Percentiles rank a stretch among this genome's conserved stretches.
Conservation (phyloP, 2,113 vertebrate species). For the Chroicocephalus ridibundus region DNA sequence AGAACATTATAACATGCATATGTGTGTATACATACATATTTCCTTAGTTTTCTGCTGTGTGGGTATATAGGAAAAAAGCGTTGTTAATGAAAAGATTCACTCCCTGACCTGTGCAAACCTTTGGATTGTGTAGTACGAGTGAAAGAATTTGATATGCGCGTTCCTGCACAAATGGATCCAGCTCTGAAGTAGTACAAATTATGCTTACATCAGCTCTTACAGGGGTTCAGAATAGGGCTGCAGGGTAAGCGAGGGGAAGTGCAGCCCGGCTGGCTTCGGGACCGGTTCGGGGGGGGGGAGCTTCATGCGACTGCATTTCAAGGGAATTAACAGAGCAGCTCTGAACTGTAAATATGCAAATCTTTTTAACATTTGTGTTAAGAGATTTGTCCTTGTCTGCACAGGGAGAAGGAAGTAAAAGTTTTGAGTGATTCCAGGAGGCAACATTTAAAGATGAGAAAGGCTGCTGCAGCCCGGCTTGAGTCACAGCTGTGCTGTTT, state of each 20-base stretch:
- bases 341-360: neutral
- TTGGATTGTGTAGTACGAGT: neutral
- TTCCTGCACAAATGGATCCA: neutral
- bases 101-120: neutral
- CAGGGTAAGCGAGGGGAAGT: neutral
- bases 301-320: neutral
- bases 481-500: neutral
- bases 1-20: neutral
- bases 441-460: neutral
- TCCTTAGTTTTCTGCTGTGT: neutral
- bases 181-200: neutral
- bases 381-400: neutral
- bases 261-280: neutral
- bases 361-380: neutral
- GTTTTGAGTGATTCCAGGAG: neutral
- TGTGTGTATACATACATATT: neutral
- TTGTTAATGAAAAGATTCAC: neutral
- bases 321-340: neutral
- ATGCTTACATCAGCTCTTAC: neutral
- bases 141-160: neutral
- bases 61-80: neutral
- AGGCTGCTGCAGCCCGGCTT: neutral
- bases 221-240: neutral
- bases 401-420: neutral
- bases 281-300: fast-evolving